phyloP scores from a whole-genome alignment of 2,113 vertebrate species.

The Smithornis capensis region DNA sequence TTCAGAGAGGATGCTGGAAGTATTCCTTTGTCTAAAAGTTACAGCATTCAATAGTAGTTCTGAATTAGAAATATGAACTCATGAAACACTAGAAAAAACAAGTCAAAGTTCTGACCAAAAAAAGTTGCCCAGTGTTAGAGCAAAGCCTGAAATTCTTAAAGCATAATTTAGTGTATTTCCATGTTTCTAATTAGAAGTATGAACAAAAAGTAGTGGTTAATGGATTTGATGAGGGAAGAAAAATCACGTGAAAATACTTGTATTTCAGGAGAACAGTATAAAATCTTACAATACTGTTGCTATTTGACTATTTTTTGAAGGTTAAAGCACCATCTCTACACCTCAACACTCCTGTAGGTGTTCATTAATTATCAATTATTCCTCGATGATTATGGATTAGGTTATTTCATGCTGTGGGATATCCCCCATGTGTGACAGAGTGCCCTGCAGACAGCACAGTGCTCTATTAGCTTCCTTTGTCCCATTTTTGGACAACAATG shows the following conservation, averaged over 20 bases:
- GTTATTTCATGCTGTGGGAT: not conserved
- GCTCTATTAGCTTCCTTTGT: not conserved
- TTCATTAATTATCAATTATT: not conserved
- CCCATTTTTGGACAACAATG: fast-evolving
- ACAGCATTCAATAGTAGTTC: not conserved
- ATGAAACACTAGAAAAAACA: not conserved
- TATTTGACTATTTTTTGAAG: not conserved
- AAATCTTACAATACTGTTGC: not conserved
- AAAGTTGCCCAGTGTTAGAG: not conserved
- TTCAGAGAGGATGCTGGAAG: not conserved
- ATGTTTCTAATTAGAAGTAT: not conserved
- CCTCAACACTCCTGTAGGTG: not conserved
- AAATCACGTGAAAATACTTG: not conserved
- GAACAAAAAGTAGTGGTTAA: not conserved
- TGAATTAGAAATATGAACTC: not conserved
- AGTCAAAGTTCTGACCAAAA: not conserved
- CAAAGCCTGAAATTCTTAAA: not conserved
- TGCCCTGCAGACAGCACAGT: no score
- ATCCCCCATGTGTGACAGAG: not conserved
- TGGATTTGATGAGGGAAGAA: not conserved
- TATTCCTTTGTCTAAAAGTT: not conserved
- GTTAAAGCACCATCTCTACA: not conserved
- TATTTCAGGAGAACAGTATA: not conserved
- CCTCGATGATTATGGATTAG: not conserved
- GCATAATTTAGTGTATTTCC: not conserved